Conservation (phyloP, 2,888 invertebrate species). For the Cheilosia impressa region DNA sequence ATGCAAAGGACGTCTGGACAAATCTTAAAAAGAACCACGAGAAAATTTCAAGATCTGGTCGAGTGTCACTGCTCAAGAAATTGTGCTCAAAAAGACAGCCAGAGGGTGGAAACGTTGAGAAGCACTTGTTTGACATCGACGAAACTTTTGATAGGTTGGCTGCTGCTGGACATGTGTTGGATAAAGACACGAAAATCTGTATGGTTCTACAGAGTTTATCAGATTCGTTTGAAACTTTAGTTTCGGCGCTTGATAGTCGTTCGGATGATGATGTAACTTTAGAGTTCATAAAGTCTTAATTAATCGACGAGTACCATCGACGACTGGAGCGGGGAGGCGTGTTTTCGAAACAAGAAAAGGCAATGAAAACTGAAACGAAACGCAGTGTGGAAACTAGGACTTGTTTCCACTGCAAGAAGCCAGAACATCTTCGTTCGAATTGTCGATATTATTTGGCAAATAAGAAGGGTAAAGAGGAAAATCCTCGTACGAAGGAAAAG, state of each 20-base stretch:
- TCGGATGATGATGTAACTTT: not conserved
- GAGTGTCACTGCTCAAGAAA: not conserved
- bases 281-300: not conserved
- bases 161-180: slow-evolving; percentile 1
- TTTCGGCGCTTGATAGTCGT: not conserved
- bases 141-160: too few relatives aligned
- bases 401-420: not conserved
- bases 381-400: not conserved
- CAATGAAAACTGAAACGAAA: not conserved
- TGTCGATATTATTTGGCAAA: not conserved
- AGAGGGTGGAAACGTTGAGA: not conserved
- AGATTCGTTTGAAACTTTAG: not conserved
- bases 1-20: not conserved
- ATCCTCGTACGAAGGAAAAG: not conserved
- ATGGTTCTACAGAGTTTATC: not conserved
- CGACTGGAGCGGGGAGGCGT: not conserved
- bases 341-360: not conserved
- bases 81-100: not conserved
- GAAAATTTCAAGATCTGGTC: not conserved
- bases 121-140: not conserved
- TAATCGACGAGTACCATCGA: not conserved
- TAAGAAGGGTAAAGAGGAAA: not conserved
- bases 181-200: not conserved
- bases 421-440: not conserved
- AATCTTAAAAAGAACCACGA: not conserved